These are phyloP conservation scores for Eretmochelys imbricata DNA, from an alignment of 2,113 vertebrate genomes.

Conservation along the genomic window DNA sequence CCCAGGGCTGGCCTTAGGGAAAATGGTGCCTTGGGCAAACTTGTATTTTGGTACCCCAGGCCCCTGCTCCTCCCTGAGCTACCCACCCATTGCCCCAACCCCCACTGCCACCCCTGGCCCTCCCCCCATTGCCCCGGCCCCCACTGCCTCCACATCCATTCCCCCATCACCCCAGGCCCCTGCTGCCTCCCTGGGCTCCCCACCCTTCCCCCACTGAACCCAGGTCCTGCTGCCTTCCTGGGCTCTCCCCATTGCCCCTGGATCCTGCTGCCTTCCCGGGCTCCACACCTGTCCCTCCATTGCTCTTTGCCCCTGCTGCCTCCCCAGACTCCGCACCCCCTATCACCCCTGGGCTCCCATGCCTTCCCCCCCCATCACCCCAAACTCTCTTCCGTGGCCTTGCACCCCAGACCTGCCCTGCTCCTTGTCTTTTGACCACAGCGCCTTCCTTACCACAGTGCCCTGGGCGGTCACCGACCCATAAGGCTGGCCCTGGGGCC, in stretches of 20 bases:
- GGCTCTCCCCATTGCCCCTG: too few species aligned
- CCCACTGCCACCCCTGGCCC: too few species aligned
- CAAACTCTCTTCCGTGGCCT: background rate
- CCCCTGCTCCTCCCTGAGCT: background rate
- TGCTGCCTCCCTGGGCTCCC: too few species aligned
- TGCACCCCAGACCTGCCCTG: background rate
- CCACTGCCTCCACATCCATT: background rate
- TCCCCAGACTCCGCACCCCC: background rate
- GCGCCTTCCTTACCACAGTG: background rate
- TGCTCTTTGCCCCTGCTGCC: background rate
- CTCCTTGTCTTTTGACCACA: background rate
- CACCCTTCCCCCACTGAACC: too few species aligned
- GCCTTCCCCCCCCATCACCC: background rate
- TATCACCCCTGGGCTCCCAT: background rate
- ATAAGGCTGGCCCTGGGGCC: too few species aligned
- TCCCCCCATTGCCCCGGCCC: too few species aligned
- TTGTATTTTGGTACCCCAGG: background rate
- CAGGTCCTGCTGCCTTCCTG: too few species aligned
- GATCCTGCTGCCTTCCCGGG: too few species aligned
- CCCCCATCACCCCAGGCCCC: too few species aligned
- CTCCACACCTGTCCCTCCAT: too few species aligned
- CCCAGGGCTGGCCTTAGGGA: background rate
- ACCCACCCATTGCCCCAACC: too few species aligned
- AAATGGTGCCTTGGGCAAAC: background rate
- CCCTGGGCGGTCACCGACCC: too few species aligned